These are phyloP conservation scores for Heterotilapia buettikoferi DNA, from an alignment of 2,113 vertebrate genomes.

Conservation along the genomic window DNA sequence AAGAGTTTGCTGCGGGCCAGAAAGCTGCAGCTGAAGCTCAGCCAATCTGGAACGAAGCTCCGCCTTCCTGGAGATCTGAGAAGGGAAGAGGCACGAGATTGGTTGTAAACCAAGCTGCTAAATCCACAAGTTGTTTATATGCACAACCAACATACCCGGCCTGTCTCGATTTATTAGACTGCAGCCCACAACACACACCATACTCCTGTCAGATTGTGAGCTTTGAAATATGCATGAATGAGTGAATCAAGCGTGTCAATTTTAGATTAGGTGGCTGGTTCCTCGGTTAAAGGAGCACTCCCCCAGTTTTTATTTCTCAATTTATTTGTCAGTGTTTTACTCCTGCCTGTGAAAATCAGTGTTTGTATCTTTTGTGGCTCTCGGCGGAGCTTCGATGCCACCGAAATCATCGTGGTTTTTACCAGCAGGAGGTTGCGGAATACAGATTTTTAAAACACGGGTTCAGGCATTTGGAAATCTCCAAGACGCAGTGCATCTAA, in stretches of 20 bases:
- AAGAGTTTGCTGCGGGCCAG: constrained; percentile 74
- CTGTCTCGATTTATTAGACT: constrained; percentile 18
- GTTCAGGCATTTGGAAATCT: neutral
- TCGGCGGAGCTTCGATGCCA: neutral
- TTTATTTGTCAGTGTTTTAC: neutral
- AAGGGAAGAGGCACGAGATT: constrained; percentile 43
- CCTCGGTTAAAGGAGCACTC: neutral
- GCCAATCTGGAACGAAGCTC: constrained; percentile 80
- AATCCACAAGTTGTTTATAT: constrained; percentile 58
- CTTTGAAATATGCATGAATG: constrained; percentile 26
- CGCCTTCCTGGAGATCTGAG: constrained; percentile 77
- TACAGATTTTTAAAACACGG: neutral
- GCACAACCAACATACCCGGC: constrained; percentile 19
- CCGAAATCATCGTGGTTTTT: neutral
- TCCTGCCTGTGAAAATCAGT: neutral
- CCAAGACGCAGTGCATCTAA: neutral
- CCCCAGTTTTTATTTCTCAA: neutral
- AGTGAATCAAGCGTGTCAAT: neutral
- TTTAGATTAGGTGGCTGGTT: neutral
- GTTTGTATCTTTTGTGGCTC: neutral
- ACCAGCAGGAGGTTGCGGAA: neutral
- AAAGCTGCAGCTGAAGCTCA: constrained; percentile 77
- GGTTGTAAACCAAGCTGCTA: constrained; percentile 47
- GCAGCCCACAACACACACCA: neutral
- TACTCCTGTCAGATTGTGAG: constrained; percentile 1